Base-by-base conservation (phyloP, 2,888 invertebrate genomes). In the Mechanitis messenoides region DNA sequence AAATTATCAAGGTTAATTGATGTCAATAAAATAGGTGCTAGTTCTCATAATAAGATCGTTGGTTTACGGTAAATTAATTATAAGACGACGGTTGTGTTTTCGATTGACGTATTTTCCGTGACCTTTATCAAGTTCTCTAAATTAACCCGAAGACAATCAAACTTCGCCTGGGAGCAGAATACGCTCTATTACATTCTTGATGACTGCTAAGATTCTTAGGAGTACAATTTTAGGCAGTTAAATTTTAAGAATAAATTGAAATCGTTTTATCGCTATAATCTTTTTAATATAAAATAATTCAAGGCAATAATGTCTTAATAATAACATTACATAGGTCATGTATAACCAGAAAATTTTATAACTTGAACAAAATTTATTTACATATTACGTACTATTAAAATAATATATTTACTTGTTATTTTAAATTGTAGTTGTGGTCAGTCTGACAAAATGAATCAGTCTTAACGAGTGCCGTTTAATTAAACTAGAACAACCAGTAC, bases 111-210 rank as follows among this genome's bases (percentile, higher is more conserved):
- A 59, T 59, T 20, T 20, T 20, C 20, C 20, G 20, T 20, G 20
- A 61, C 57, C 53, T 56, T 56, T 55, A 56, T 47, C 59, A 63
- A 65, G 56, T 65, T 67, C 59, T 42, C 61, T 67, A 67, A 68
- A 67, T 69, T 69, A 67, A 63, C 57, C 57, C 55, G 53, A 53
- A 62, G 60, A 64, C 64, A 68, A 67, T 67, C 62, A 61, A 68
- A 68, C 58, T 67, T 68, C 64, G 60, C 54, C 31, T 50, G 28
- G 9, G 6, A 31, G 31, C 31, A 31, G 31, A 50, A 50, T 50
- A 50, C 31, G 3, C 50, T 47, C 28, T 50, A 50, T 50, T 50
- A 31, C 50, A 31, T 31, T 50, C 50, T 50, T 50, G 50, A 50
- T 50, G 50, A 50, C 28, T 20, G 20, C 20, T 31, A 50, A 50